Percentiles rank a stretch among this genome's conserved stretches.
Evolutionary conservation across 2,888 invertebrate species (phyloP).

Genomic region (Cepaea hortensis): DNA sequence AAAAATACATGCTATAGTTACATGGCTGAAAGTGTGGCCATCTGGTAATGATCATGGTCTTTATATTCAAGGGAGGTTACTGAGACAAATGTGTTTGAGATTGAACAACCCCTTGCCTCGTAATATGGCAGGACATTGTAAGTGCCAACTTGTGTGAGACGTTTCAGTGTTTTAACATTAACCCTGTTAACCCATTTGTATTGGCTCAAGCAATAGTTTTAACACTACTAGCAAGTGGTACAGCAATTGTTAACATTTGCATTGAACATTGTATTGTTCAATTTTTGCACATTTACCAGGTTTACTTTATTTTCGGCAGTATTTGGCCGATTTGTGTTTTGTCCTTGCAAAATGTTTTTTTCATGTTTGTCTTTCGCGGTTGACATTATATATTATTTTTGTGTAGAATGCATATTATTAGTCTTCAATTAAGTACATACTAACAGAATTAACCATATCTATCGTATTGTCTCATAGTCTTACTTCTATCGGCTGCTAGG

Average conservation of each 20-base stretch:
- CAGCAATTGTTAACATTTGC: background rate
- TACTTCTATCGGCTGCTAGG: no score
- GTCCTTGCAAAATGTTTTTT: no score
- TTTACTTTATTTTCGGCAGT: no score
- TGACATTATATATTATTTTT: no score
- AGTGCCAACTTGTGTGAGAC: background rate
- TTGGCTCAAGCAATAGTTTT: background rate
- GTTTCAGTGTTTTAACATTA: background rate
- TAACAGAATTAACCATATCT: no score
- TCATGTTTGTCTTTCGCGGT: no score
- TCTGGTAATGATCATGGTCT: background rate
- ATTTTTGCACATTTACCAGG: no score
- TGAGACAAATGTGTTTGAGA: slow-evolving; percentile 9
- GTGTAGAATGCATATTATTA: no score
- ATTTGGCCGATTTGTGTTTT: no score
- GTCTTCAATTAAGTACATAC: no score
- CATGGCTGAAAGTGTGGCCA: background rate
- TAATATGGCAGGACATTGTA: background rate
- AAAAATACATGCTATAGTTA: no score
- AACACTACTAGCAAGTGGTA: slow-evolving; percentile 3
- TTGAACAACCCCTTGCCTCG: background rate
- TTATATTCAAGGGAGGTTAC: slow-evolving; percentile 12
- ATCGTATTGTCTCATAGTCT: no score
- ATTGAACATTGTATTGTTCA: background rate
- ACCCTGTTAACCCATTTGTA: background rate